Evolutionary conservation across 2,888 invertebrate species (phyloP).

Genomic region (Bombyx huttoni): DNA sequence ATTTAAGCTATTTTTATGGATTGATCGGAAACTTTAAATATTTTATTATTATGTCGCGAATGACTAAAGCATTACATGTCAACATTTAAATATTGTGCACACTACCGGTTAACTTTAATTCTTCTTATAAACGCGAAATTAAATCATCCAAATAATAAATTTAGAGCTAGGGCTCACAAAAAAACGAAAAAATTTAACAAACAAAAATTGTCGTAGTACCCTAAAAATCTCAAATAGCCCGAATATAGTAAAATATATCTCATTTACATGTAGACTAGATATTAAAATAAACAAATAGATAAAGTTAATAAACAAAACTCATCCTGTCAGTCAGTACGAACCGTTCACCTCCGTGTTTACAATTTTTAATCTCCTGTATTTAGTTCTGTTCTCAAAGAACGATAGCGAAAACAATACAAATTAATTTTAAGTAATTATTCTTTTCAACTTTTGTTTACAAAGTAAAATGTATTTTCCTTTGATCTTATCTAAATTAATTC

Average conservation of each 20-base stretch:
- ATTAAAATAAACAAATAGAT: background rate
- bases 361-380: conserved; percentile 36
- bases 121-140: too few species aligned
- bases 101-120: too few species aligned
- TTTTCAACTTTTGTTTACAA: conserved; percentile 46
- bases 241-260: too few species aligned
- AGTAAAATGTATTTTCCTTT: background rate
- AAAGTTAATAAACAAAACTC: conserved; percentile 16
- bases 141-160: too few species aligned
- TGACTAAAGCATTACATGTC: too few species aligned
- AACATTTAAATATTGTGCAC: too few species aligned
- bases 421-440: conserved; percentile 44
- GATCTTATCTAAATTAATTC: background rate
- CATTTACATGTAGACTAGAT: background rate
- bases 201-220: too few species aligned
- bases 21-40: too few species aligned
- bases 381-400: conserved; percentile 18
- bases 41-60: too few species aligned
- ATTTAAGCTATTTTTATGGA: too few species aligned
- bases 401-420: conserved; percentile 32
- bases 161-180: too few species aligned
- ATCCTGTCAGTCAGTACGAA: conserved; percentile 22
- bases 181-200: too few species aligned
- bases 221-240: background rate
- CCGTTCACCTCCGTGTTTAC: conserved; percentile 38